Evolutionary conservation across 2,888 invertebrate genomes (phyloP).

Genomic region (Oscheius myriophilus): DNA sequence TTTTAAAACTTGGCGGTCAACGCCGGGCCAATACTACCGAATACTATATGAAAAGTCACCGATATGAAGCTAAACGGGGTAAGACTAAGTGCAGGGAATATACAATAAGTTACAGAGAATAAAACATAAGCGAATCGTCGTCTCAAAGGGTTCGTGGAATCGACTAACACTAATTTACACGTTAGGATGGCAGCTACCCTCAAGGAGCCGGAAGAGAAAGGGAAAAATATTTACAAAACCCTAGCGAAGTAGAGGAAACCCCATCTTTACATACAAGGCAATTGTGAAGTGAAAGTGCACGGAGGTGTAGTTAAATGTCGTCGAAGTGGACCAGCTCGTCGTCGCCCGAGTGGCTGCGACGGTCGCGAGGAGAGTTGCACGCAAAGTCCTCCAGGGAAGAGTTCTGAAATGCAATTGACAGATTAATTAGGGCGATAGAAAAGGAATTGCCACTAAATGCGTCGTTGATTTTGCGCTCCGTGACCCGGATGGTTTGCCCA

Average conservation of each 20-base stretch:
- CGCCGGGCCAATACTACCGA: not conserved
- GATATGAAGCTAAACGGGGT: not conserved
- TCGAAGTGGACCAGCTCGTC: slow-evolving; percentile 24
- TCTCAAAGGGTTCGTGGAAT: not conserved
- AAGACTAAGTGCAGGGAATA: not conserved
- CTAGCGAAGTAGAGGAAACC: slow-evolving; percentile 13
- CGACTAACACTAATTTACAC: slow-evolving; percentile 7
- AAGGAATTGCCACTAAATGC: not conserved
- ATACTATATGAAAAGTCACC: too few species aligned
- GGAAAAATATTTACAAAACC: slow-evolving; percentile 7
- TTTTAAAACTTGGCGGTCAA: slow-evolving; percentile 9
- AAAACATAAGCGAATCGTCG: not conserved
- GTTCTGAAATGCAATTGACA: slow-evolving; percentile 6
- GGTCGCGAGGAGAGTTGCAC: slow-evolving; percentile 4
- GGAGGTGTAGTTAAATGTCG: slow-evolving; percentile 13
- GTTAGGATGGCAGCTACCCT: slow-evolving; percentile 1
- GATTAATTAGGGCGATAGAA: too few species aligned
- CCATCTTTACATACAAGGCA: slow-evolving; percentile 28
- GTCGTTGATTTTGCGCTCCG: not conserved
- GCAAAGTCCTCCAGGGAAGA: slow-evolving; percentile 20
- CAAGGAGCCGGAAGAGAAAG: too few species aligned
- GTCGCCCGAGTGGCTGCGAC: slow-evolving; percentile 16
- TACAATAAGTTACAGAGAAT: not conserved
- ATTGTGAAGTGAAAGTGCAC: slow-evolving; percentile 17
- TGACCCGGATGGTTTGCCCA: not conserved